Percentiles rank a stretch among this genome's conserved stretches.
phyloP scores from a whole-genome alignment of 2,888 invertebrate species.

The Tetramorium bicarinatum region DNA sequence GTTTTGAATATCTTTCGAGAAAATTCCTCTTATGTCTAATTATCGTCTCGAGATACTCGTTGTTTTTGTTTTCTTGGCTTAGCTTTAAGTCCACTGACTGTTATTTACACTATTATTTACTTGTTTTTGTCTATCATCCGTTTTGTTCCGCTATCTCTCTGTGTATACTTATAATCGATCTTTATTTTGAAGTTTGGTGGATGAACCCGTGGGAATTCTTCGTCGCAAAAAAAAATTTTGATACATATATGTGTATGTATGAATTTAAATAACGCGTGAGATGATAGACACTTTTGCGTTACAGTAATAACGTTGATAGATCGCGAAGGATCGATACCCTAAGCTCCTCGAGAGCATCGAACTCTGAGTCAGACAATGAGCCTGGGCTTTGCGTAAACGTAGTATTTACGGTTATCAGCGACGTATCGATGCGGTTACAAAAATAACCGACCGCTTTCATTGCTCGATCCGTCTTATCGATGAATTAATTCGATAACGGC shows the following conservation, averaged over 20 bases:
- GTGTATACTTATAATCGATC: no score
- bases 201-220: no score
- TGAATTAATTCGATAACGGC: constrained; percentile 25
- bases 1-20: no score
- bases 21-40: no score
- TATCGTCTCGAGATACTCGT: no score
- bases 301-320: background rate
- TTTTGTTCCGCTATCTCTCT: no score
- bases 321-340: constrained; percentile 8
- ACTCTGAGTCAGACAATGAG: constrained; percentile 44
- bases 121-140: no score
- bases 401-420: constrained; percentile 58
- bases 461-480: constrained; percentile 57
- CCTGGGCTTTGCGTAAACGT: constrained; percentile 25
- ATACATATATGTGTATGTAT: background rate
- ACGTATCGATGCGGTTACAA: constrained; percentile 42
- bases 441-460: constrained; percentile 60
- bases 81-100: no score
- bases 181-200: no score
- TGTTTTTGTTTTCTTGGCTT: no score
- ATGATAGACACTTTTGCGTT: background rate
- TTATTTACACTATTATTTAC: no score
- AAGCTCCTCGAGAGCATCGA: constrained; percentile 56
- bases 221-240: no score
- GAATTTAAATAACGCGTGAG: background rate